Base-by-base conservation (phyloP, 2,888 invertebrate species). In the Drosophila mayaguana region DNA sequence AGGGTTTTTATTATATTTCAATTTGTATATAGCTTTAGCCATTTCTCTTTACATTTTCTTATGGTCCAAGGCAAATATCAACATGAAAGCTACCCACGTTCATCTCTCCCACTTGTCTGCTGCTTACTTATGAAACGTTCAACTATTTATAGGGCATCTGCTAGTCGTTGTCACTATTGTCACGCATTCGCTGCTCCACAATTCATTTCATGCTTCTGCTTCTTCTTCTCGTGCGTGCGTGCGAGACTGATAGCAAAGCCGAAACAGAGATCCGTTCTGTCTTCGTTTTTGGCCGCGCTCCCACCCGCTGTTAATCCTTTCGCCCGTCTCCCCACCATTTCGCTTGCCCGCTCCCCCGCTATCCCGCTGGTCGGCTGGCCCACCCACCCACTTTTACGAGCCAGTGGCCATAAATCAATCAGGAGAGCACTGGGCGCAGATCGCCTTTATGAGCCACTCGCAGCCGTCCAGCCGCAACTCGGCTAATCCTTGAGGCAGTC, bases 341-440 rank as follows among this genome's bases (percentile, higher is more conserved):
- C n/a, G n/a, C 3, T 62, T 57, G 51, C 11, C 25, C 25, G 25
- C 45, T 64, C 69, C 45, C 32, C 32, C 2, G 11, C 32, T 6
- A 9, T 32, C 11, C 11, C 63, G 59, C 70, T 62, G 63, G 46
- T 12, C 28, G n/a, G 28, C 25, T 64, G 72, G 51, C 32, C 18
- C 28, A 18, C n/a, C 72, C 76, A 60, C 53, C 60, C 66, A 56
- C 48, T 75, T 81, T 78, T 78, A 70, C 64, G 72, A 77, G 72
- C 66, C 48, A 48, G 43, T 73, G 73, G 57, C 74, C 90, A 89
- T 89, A 89, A 90, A 90, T 89, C 89, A 89, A 89, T 89, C 89
- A 90, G 18, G 18, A 48, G 86, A 72, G 42, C 65, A 59, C 65
- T 56, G 66, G 63, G 68, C 72, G 53, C 78, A 80, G 56, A 75